Percentiles rank a stretch among this genome's conserved stretches.
phyloP scores from a whole-genome alignment of 1,140 invertebrate genomes.

The Formica exsecta region DNA sequence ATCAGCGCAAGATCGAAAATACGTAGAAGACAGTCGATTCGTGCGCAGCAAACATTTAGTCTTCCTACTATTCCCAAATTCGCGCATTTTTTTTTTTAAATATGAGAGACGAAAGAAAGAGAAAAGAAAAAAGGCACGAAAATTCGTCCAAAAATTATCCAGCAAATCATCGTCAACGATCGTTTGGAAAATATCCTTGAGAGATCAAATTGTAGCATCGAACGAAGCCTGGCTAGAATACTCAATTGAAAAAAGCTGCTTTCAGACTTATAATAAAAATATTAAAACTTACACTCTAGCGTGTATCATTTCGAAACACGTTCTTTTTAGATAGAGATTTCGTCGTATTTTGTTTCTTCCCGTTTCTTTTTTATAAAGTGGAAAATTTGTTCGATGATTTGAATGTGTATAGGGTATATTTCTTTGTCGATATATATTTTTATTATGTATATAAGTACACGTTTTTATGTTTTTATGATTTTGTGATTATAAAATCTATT shows the following conservation, averaged over 20 bases:
- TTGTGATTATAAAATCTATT: not conserved
- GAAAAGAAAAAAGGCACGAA: conserved; percentile 28
- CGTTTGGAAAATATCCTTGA: conserved; percentile 71
- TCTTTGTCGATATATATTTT: conserved; percentile 19
- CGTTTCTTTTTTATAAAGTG: not conserved
- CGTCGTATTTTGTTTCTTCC: not conserved
- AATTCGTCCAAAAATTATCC: conserved; percentile 54
- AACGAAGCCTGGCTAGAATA: conserved; percentile 78
- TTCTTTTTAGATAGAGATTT: not conserved
- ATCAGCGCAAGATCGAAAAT: conserved; percentile 1
- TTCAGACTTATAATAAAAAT: conserved; percentile 80
- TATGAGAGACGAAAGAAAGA: not conserved
- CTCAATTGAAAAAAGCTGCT: conserved; percentile 77
- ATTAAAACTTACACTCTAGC: conserved; percentile 53
- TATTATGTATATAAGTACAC: too few species aligned
- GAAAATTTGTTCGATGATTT: not conserved
- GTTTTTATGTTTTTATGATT: not conserved
- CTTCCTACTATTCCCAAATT: conserved; percentile 50
- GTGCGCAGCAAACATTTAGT: conserved; percentile 35
- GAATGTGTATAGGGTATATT: not conserved
- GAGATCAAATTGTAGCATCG: conserved; percentile 78
- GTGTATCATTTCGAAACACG: conserved; percentile 29
- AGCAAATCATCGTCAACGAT: conserved; percentile 68
- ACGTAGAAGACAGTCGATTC: not conserved
- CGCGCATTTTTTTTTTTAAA: conserved; percentile 27